phyloP scores from a whole-genome alignment of 2,888 invertebrate species.

The Coelinius sp. region DNA sequence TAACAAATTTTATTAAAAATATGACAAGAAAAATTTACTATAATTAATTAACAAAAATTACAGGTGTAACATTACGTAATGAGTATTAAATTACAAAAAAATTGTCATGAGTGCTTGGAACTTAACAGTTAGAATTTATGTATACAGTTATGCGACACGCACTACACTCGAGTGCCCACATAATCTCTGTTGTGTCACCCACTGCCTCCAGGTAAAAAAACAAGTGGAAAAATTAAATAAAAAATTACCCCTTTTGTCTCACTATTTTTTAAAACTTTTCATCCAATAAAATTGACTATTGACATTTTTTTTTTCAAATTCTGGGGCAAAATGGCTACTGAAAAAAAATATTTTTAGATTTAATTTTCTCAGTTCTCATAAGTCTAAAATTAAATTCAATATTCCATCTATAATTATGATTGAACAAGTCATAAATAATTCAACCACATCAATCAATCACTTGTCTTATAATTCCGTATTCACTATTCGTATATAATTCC shows the following conservation, averaged over 20 bases:
- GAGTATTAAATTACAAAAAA: neutral
- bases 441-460: neutral
- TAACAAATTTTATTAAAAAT: too few species aligned
- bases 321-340: too few species aligned
- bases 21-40: too few species aligned
- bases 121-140: slow-evolving; percentile 55
- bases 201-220: slow-evolving; percentile 15
- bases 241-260: neutral
- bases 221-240: neutral
- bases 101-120: slow-evolving; percentile 26
- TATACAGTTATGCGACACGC: slow-evolving; percentile 52
- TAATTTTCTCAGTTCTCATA: neutral
- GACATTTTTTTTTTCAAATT: too few species aligned
- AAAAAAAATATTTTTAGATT: too few species aligned
- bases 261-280: too few species aligned
- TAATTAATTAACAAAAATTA: too few species aligned
- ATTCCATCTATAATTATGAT: neutral
- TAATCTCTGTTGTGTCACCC: slow-evolving; percentile 17
- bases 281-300: too few species aligned
- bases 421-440: neutral
- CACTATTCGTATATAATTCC: neutral
- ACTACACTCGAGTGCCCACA: slow-evolving; percentile 31
- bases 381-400: neutral
- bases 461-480: neutral
- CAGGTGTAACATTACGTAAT: too few species aligned